phyloP scores from a whole-genome alignment of 2,797 vertebrate genomes.

The Ctenopoma multispine region DNA sequence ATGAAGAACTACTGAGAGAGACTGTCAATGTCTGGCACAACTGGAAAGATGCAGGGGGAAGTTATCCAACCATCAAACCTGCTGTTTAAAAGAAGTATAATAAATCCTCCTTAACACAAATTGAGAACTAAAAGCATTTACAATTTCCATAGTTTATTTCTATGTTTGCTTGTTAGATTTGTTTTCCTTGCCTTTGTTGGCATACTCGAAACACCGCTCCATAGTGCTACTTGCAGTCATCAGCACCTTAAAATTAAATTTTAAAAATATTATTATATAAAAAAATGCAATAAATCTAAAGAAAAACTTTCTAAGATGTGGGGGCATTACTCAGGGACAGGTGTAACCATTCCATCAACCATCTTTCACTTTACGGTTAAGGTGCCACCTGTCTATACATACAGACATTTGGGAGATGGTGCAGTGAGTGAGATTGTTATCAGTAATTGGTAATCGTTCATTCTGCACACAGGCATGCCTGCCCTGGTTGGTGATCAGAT shows the following conservation, averaged over 20 bases:
- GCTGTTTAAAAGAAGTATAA: background rate
- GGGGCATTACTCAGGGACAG: background rate
- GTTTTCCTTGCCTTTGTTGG: background rate
- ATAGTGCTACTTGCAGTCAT: background rate
- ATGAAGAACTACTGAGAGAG: background rate
- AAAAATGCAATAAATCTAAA: background rate
- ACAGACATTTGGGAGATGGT: background rate
- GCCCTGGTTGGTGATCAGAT: constrained; percentile 44
- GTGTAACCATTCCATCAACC: background rate
- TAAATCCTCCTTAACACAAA: background rate
- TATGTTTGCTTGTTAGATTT: background rate
- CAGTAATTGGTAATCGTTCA: constrained; percentile 46
- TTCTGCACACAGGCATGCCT: constrained; percentile 39
- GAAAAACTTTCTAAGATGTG: background rate
- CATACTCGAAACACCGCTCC: background rate
- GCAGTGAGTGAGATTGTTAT: constrained; percentile 21
- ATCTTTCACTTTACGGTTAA: constrained; percentile 6
- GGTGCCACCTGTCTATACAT: constrained; percentile 27
- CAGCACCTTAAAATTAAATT: too few species aligned
- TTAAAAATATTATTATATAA: background rate
- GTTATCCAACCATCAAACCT: background rate
- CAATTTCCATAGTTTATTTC: background rate
- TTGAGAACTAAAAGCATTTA: background rate
- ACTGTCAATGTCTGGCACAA: background rate
- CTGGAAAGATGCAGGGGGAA: background rate